Conservation (phyloP, 1,140 invertebrate genomes). For the Tetramorium simillimum region DNA sequence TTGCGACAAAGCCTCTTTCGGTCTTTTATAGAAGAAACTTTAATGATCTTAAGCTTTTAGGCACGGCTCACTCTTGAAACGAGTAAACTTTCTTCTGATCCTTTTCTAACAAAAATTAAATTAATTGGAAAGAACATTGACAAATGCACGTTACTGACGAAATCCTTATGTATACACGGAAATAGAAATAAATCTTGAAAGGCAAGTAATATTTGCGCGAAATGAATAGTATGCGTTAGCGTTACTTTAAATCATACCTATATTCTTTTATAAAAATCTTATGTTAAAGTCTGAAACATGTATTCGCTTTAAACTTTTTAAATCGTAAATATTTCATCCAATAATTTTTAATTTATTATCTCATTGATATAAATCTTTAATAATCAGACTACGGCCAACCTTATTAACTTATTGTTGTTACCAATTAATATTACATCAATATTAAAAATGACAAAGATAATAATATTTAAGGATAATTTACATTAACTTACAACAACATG, state of each 20-base stretch:
- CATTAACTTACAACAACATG: not conserved
- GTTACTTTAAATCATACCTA: not conserved
- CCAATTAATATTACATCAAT: not conserved
- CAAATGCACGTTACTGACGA: not conserved
- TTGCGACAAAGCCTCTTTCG: not conserved
- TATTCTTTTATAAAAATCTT: not conserved
- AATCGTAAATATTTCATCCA: not conserved
- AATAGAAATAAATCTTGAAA: not conserved
- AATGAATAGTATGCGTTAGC: not conserved
- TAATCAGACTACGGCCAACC: not conserved
- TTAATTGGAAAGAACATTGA: not conserved
- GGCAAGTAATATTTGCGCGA: not conserved
- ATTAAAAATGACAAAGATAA: not conserved
- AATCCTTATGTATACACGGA: not conserved
- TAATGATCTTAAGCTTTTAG: not conserved
- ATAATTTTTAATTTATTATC: not conserved
- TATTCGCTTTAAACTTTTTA: not conserved
- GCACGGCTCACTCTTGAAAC: not conserved
- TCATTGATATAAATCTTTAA: not conserved
- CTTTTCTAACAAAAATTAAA: slow-evolving; percentile 1
- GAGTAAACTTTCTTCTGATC: not conserved
- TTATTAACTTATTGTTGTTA: not conserved
- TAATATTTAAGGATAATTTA: not conserved
- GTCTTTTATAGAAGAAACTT: not conserved
- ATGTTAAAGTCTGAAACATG: not conserved